These are phyloP conservation scores for Anniella stebbinsi DNA, from an alignment of 2,797 vertebrate genomes.

Conservation along the genomic window DNA sequence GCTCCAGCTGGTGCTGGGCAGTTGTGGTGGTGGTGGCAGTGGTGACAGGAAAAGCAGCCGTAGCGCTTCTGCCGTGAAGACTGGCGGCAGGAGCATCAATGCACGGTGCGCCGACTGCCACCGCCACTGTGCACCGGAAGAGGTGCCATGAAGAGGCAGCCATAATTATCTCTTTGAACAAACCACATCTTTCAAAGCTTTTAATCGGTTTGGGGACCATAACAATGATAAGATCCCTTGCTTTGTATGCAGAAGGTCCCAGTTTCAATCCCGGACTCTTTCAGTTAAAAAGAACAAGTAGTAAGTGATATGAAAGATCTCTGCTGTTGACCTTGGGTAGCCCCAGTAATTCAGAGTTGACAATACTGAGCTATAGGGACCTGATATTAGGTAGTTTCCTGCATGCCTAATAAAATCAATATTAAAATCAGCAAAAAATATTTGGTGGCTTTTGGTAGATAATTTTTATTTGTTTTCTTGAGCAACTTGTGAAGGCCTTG, in stretches of 20 bases:
- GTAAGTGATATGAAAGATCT: neutral
- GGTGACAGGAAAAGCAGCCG: too few relatives aligned
- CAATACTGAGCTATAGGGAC: neutral
- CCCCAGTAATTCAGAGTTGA: neutral
- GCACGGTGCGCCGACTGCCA: too few relatives aligned
- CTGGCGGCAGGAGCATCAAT: too few relatives aligned
- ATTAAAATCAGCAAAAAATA: slow-evolving; percentile 62
- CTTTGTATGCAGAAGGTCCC: neutral
- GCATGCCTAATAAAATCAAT: slow-evolving; percentile 36
- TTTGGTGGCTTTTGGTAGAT: slow-evolving; percentile 68
- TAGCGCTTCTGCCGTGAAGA: too few relatives aligned
- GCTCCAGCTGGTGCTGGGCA: too few relatives aligned
- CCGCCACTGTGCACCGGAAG: too few relatives aligned
- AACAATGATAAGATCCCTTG: neutral
- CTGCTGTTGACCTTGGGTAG: too few relatives aligned
- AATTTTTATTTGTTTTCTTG: neutral
- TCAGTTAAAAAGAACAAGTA: neutral
- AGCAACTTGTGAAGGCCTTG: neutral
- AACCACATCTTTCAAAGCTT: slow-evolving; percentile 56
- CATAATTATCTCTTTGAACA: slow-evolving; percentile 73
- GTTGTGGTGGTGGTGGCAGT: too few relatives aligned
- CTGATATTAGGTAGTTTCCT: neutral
- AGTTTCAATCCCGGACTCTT: neutral
- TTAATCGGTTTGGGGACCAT: neutral
- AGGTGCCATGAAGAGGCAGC: too few relatives aligned